Evolutionary conservation across 1,140 invertebrate genomes (phyloP).

Genomic region (Monomorium pharaonis): DNA sequence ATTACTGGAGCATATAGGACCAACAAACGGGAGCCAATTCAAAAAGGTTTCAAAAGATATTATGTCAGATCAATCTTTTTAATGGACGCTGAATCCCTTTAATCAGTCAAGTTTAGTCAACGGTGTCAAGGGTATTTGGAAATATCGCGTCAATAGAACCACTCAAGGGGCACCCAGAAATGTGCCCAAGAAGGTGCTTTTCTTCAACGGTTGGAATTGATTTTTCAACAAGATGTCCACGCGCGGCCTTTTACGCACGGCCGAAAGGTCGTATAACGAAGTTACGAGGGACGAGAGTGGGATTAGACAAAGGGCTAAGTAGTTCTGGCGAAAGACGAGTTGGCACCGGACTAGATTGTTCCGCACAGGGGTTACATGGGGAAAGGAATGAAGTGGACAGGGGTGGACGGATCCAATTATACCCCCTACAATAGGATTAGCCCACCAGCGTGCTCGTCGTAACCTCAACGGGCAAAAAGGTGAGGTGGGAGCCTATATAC

Average conservation of each 20-base stretch:
- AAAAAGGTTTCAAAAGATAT: not conserved
- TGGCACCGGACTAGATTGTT: conserved; percentile 68
- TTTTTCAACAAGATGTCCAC: conserved; percentile 60
- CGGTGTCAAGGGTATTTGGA: not conserved
- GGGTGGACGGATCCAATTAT: conserved; percentile 73
- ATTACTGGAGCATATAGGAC: not conserved
- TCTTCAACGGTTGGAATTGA: conserved; percentile 48
- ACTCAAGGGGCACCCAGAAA: not conserved
- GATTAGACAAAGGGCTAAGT: conserved; percentile 73
- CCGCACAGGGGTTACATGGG: conserved; percentile 57
- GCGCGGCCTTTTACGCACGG: conserved; percentile 43
- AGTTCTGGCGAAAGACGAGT: conserved; percentile 73
- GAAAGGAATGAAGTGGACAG: conserved; percentile 74
- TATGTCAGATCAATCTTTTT: not conserved
- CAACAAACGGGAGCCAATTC: not conserved
- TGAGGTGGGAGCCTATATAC: conserved; percentile 36
- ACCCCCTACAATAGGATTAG: conserved; percentile 77
- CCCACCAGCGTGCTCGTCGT: conserved; percentile 58
- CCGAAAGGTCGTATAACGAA: conserved; percentile 68
- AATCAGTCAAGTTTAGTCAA: not conserved
- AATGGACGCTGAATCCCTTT: not conserved
- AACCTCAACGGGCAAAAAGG: conserved; percentile 64
- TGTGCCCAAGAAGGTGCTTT: not conserved
- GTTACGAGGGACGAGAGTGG: conserved; percentile 65
- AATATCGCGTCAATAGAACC: not conserved